Evolutionary conservation across 2,888 invertebrate species (phyloP).

Genomic region (Leucophora obtusa): DNA sequence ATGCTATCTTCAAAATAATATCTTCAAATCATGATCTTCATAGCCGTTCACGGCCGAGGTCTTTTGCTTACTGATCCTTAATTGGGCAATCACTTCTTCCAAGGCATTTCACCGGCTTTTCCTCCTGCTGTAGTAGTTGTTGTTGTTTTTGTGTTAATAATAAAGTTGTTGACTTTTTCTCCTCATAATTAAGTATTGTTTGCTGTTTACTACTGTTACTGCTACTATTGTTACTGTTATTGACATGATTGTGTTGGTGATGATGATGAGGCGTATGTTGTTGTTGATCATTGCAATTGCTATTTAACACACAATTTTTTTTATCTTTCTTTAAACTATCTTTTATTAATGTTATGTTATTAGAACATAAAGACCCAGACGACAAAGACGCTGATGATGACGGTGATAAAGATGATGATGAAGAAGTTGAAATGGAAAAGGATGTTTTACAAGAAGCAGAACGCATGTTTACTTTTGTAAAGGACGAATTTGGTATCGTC

Average conservation of each 20-base stretch:
- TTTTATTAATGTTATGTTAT: slow-evolving; percentile 22
- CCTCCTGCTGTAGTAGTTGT: neutral
- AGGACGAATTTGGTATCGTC: neutral
- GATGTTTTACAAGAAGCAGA: slow-evolving; percentile 22
- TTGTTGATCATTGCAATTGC: slow-evolving; percentile 5
- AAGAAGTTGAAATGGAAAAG: neutral
- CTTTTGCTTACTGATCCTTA: slow-evolving; percentile 30
- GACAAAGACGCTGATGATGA: slow-evolving; percentile 26
- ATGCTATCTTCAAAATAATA: no score
- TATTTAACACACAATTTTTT: slow-evolving; percentile 3
- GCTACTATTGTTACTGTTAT: neutral
- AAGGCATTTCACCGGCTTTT: slow-evolving; percentile 28
- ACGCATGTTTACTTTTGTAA: slow-evolving; percentile 20
- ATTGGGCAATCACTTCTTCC: slow-evolving; percentile 13
- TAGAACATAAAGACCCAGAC: slow-evolving; percentile 30
- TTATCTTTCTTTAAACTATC: slow-evolving; percentile 20
- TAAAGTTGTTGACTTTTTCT: neutral
- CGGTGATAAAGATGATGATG: neutral
- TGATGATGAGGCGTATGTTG: neutral
- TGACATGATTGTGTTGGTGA: neutral
- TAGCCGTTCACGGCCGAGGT: no score
- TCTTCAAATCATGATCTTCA: no score
- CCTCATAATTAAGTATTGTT: neutral
- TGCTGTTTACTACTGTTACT: neutral
- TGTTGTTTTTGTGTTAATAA: neutral